phyloP scores from a whole-genome alignment of 37 sponge, comb jelly and placozoan species.

The Hexactinellida sp. region DNA sequence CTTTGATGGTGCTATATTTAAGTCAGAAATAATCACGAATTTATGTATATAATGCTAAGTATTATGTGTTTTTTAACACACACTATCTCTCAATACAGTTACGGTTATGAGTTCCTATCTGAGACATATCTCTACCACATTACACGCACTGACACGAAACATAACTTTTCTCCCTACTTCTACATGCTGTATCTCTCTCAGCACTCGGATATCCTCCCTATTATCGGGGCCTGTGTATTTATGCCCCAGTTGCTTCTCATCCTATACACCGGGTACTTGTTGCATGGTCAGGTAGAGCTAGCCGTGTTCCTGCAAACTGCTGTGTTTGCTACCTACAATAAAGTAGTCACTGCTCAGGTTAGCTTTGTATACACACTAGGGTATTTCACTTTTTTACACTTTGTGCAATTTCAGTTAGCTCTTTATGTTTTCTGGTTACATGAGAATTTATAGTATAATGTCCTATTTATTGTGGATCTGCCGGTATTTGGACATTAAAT shows the following conservation, averaged over 20 bases:
- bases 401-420: neutral
- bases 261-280: slow-evolving; percentile 24
- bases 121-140: slow-evolving; percentile 92
- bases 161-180: slow-evolving; percentile 98
- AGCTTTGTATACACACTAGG: neutral
- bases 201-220: slow-evolving; percentile 28
- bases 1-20: no score
- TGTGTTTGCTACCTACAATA: slow-evolving; percentile 91
- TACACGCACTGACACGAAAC: slow-evolving; percentile 62
- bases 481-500: no score
- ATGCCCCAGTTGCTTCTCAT: slow-evolving; percentile 71
- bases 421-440: no score
- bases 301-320: slow-evolving; percentile 81
- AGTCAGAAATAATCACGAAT: no score
- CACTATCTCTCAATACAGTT: no score
- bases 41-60: neutral
- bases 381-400: neutral
- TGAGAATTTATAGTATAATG: no score
- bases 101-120: slow-evolving; percentile 67
- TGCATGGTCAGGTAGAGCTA: slow-evolving; percentile 43
- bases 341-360: slow-evolving; percentile 96
- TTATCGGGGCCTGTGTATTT: slow-evolving; percentile 50
- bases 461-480: no score
- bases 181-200: slow-evolving; percentile 75
- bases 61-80: no score